These are phyloP conservation scores for Phenganax subtilis DNA, from an alignment of 92 coral and sea anemone species.

Conservation along the genomic window DNA sequence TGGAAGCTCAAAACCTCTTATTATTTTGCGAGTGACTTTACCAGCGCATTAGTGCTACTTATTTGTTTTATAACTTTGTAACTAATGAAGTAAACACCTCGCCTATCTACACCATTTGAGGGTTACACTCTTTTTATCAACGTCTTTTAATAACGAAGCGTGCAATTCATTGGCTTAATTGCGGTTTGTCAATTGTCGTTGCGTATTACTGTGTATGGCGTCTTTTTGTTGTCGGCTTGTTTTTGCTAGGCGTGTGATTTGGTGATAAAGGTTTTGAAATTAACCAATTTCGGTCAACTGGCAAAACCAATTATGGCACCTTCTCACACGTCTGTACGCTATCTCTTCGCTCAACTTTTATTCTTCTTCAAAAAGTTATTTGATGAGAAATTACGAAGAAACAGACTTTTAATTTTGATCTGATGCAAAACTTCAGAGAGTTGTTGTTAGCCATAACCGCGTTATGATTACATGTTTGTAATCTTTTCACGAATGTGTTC, in stretches of 20 bases:
- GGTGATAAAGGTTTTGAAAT: constrained; percentile 7
- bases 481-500: neutral
- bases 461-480: constrained; percentile 8
- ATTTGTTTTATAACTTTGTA: no score
- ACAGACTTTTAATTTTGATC: neutral
- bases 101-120: no score
- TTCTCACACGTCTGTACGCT: constrained; percentile 4
- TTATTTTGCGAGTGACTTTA: no score
- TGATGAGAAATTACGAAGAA: neutral
- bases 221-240: no score
- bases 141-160: no score
- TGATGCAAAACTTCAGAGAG: neutral
- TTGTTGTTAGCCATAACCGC: neutral
- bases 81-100: no score
- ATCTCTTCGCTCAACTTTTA: neutral
- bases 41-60: no score
- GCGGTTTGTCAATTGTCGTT: no score
- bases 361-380: neutral
- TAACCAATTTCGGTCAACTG: neutral
- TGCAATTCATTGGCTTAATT: no score
- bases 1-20: no score
- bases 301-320: neutral
- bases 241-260: neutral
- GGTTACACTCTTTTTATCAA: no score
- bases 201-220: no score